Percentiles rank a stretch among this genome's conserved stretches.
Evolutionary conservation across 2,888 invertebrate genomes (phyloP).

Genomic region (Folsomia manolachei): DNA sequence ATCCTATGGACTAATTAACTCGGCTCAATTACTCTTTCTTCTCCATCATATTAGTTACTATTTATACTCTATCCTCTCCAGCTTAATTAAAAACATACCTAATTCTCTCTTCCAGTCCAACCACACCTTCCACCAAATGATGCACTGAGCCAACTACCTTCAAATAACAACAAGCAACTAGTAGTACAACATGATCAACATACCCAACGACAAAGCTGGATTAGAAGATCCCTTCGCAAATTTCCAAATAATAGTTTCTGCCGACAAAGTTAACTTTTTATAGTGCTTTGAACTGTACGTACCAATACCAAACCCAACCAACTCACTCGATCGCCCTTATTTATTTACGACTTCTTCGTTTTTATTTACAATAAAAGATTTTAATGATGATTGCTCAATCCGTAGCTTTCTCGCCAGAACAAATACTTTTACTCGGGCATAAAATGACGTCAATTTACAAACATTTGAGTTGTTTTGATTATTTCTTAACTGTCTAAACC

Average conservation of each 20-base stretch:
- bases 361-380: constrained; percentile 14
- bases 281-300: background rate
- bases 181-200: constrained; percentile 1
- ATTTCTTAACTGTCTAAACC: no score
- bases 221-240: constrained; percentile 38
- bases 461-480: no score
- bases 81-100: no score
- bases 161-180: background rate
- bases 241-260: constrained; percentile 35
- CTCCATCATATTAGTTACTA: background rate
- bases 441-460: no score
- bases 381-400: background rate
- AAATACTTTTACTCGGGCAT: no score
- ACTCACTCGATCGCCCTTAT: background rate
- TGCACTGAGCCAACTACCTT: constrained; percentile 1
- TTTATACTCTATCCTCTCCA: no score
- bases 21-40: background rate
- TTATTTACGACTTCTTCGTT: background rate
- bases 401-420: no score
- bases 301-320: background rate
- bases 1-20: background rate
- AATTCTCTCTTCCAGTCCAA: no score
- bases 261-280: constrained; percentile 39
- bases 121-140: background rate
- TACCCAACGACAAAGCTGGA: constrained; percentile 12